phyloP scores from a whole-genome alignment of 2,888 invertebrate genomes.

The Ommatoiulus sabulosus region DNA sequence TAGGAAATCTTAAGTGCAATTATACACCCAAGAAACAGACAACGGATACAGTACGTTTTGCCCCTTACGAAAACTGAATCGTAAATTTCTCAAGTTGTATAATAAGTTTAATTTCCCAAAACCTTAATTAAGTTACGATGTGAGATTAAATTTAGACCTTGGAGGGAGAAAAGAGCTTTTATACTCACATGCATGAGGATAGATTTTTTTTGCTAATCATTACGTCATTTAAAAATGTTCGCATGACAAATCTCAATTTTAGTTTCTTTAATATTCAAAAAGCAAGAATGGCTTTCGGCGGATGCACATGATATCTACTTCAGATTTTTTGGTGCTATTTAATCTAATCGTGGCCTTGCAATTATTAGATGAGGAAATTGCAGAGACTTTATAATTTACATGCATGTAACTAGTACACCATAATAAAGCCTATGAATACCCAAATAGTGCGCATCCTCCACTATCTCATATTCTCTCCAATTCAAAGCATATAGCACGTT shows the following conservation, averaged over 20 bases:
- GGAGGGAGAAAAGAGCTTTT: no score
- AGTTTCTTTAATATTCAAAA: neutral
- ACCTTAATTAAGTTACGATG: no score
- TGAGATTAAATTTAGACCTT: no score
- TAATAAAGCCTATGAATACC: neutral
- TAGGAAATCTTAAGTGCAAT: neutral
- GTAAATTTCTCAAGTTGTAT: no score
- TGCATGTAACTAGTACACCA: neutral
- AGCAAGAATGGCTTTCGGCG: neutral
- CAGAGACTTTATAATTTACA: neutral
- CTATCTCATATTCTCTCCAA: neutral
- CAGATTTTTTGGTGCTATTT: neutral
- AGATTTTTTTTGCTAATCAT: neutral
- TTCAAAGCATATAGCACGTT: neutral
- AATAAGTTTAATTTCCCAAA: no score
- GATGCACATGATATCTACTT: neutral
- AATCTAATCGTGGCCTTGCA: neutral
- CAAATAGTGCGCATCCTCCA: neutral
- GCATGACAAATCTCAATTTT: slow-evolving; percentile 21
- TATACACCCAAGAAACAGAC: neutral
- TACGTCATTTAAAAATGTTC: neutral
- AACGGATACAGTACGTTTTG: no score
- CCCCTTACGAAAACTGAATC: no score
- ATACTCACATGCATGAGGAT: neutral
- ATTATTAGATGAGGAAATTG: neutral